Evolutionary conservation across 2,888 invertebrate species (phyloP), one percentile per base, ranked within the genome.

Genomic region (Ischnus inquisitorius): DNA sequence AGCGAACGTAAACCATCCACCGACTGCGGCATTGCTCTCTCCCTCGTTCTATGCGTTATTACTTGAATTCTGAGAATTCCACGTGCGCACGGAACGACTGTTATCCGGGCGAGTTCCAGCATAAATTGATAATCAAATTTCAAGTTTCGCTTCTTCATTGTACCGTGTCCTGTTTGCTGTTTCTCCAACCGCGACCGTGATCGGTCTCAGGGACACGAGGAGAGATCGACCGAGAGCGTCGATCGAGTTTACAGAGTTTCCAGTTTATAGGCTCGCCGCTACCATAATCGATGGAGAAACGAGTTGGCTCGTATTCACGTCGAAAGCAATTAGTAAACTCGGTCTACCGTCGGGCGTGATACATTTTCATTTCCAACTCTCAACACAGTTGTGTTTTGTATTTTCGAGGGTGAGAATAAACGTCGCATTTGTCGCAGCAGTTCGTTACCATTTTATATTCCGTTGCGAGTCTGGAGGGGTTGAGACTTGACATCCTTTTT

Each of bases 211-310:
- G 64, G 85, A 81, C 85, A 74, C 54, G 28, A 48, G 82, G 48
- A 57, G 84, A 83, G 83, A 88, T 86, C 85, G 86, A 86, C 83
- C 72, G 43, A 10, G 22, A 60, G 60, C 14, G 39, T 68, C 60
- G 87, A 81, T 87, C 87, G 74, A 85, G 80, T 87, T 86, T 64
- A 41, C 65, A 46, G 67, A 57, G 64, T 79, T 84, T 83, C 62
- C 81, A 82, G 77, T 79, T 71, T 25, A 1, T n/a, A 25, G 25
- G 25, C 34, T 69, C 39, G 72, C n/a, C n/a, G 57, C n/a, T n/a
- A 25, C 62, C 74, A 62, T 74, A 19, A 16, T 16, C 16, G 48
- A 28, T 60, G 41, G 22, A 25, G 46, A 68, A 83, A 79, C 83
- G 64, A 48, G 62, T 79, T 22, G 19, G 16, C 39, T n/a, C 28